A percentile compares a stretch with the other conserved stretches of the same genome.
phyloP scores from a whole-genome alignment of 1,140 invertebrate genomes.

The Sinonovacula constricta region DNA sequence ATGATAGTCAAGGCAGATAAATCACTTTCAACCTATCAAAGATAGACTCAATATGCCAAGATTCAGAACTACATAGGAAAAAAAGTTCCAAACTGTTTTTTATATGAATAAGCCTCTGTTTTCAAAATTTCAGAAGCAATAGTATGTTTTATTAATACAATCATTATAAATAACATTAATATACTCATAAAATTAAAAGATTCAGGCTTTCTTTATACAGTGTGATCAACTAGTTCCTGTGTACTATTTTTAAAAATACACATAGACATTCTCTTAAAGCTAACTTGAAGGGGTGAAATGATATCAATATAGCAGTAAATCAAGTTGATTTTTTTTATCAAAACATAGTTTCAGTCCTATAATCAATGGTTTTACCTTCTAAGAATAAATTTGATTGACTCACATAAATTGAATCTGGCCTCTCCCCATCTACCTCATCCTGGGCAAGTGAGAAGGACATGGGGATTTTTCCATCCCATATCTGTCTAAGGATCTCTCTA shows the following conservation, averaged over 20 bases:
- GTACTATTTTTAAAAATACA: neutral
- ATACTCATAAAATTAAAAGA: too few species aligned
- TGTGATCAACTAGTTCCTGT: too few species aligned
- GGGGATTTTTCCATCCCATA: conserved; percentile 97
- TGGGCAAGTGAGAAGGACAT: conserved; percentile 92
- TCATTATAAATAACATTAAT: too few species aligned
- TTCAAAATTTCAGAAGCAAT: too few species aligned
- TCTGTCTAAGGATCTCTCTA: conserved; percentile 91
- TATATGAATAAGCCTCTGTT: too few species aligned
- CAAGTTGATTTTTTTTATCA: neutral
- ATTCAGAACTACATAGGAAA: too few species aligned
- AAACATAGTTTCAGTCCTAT: neutral
- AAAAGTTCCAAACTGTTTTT: too few species aligned
- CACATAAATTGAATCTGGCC: conserved; percentile 93
- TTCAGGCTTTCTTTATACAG: too few species aligned
- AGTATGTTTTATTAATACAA: too few species aligned
- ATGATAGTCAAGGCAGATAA: too few species aligned
- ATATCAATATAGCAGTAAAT: neutral
- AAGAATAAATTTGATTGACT: conserved; percentile 50
- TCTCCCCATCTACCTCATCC: conserved; percentile 92
- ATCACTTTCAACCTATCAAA: too few species aligned
- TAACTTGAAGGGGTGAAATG: neutral
- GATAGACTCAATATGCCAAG: too few species aligned
- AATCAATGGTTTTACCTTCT: neutral
- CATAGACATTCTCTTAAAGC: neutral